Evolutionary conservation across 30 jellyfish, hydroid and myxozoan genomes (phyloP).

Genomic region (Hydractinia symbiolongicarpus): DNA sequence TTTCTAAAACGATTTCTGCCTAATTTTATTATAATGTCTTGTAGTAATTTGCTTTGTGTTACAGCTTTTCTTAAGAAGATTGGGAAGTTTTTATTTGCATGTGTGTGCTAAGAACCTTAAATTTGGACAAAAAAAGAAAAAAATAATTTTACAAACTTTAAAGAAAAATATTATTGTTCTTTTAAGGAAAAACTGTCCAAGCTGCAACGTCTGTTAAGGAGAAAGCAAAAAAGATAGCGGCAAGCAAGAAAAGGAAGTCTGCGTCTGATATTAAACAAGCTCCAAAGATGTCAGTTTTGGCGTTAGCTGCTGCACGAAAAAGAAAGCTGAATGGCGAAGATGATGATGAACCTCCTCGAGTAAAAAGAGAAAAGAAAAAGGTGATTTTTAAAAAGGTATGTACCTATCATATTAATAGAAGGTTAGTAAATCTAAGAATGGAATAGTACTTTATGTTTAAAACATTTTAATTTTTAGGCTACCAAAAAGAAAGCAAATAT

Average conservation of each 20-base stretch:
- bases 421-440: neutral
- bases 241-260: neutral
- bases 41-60: too few relatives aligned
- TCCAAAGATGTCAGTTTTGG: conserved; percentile 32
- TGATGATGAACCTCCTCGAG: conserved; percentile 21
- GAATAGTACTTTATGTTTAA: neutral
- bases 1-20: too few relatives aligned
- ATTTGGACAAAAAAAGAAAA: too few relatives aligned
- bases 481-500: too few relatives aligned
- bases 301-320: conserved; percentile 42
- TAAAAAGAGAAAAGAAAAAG: conserved; percentile 1
- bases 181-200: neutral
- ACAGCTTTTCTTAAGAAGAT: too few relatives aligned
- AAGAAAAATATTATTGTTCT: too few relatives aligned
- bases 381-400: neutral
- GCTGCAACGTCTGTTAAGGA: neutral
- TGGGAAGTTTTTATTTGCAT: too few relatives aligned
- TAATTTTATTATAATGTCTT: too few relatives aligned
- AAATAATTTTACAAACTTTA: too few relatives aligned
- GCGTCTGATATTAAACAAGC: neutral
- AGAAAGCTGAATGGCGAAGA: conserved; percentile 40
- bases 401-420: neutral
- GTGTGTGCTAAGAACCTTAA: too few relatives aligned
- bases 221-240: conserved; percentile 7
- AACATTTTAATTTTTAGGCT: too few relatives aligned